A percentile compares a stretch with the other conserved stretches of the same genome.
phyloP scores from a whole-genome alignment of 2,888 invertebrate species.

The Drosophila eohydei region DNA sequence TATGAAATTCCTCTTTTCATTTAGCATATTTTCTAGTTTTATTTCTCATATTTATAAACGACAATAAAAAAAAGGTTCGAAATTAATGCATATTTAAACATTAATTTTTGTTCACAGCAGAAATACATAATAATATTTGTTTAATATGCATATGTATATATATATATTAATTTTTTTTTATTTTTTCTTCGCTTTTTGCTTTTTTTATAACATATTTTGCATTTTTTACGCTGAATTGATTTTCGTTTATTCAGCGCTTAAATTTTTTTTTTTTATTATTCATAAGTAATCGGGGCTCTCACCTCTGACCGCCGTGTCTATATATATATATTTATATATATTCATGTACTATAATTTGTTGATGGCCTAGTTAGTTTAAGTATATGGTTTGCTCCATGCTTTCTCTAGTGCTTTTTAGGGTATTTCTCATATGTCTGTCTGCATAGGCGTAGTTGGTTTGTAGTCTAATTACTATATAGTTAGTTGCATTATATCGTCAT shows the following conservation, averaged over 20 bases:
- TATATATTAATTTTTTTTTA: slow-evolving; percentile 18
- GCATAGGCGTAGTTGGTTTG: slow-evolving; percentile 64
- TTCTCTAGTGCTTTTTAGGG: slow-evolving; percentile 35
- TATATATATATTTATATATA: slow-evolving; percentile 19
- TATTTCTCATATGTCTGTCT: slow-evolving; percentile 19
- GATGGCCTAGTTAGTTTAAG: slow-evolving; percentile 68
- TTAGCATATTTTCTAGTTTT: slow-evolving; percentile 47
- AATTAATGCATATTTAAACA: slow-evolving; percentile 55
- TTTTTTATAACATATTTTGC: slow-evolving; percentile 31
- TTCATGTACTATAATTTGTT: slow-evolving; percentile 63
- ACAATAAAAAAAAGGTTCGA: slow-evolving; percentile 25
- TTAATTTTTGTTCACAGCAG: slow-evolving; percentile 61
- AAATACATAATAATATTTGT: slow-evolving; percentile 46
- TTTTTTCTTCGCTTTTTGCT: slow-evolving; percentile 1
- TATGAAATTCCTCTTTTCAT: slow-evolving; percentile 32
- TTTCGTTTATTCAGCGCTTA: slow-evolving; percentile 49
- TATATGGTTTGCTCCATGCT: slow-evolving; percentile 48
- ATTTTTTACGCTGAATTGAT: slow-evolving; percentile 43
- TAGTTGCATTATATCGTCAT: slow-evolving; percentile 59
- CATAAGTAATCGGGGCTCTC: slow-evolving; percentile 42
- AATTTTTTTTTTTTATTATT: slow-evolving; percentile 35
- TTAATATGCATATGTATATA: slow-evolving; percentile 16
- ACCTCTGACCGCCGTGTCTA: neutral
- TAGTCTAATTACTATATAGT: slow-evolving; percentile 52
- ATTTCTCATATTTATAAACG: slow-evolving; percentile 26